Percentiles rank a stretch among this genome's conserved stretches.
phyloP scores from a whole-genome alignment of 2,888 invertebrate genomes.

The Zeuzera pyrina region DNA sequence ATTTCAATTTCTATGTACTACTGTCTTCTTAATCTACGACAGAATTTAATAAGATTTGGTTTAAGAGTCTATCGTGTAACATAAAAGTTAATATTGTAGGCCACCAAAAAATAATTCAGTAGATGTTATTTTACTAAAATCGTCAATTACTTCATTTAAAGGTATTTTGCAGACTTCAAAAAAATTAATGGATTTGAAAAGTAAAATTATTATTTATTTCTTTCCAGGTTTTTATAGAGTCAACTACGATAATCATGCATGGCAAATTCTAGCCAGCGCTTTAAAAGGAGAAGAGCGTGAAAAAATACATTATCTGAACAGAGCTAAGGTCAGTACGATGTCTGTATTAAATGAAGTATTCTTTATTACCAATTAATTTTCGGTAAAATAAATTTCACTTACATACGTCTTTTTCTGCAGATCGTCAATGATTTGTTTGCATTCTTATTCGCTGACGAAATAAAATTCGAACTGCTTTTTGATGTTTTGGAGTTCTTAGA shows the following conservation, averaged over 20 bases:
- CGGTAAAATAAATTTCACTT: too few species aligned
- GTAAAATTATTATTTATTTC: too few species aligned
- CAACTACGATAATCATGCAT: conserved; percentile 73
- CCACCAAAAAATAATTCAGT: too few species aligned
- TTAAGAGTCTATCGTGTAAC: too few species aligned
- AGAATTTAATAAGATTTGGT: too few species aligned
- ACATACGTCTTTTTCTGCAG: conserved; percentile 36
- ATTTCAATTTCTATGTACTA: too few species aligned
- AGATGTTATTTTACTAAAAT: too few species aligned
- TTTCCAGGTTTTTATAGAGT: conserved; percentile 77
- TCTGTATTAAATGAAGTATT: neutral
- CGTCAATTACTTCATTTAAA: too few species aligned
- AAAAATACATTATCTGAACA: conserved; percentile 76
- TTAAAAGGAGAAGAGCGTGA: conserved; percentile 49
- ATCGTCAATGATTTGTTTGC: conserved; percentile 85
- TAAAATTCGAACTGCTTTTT: conserved; percentile 73
- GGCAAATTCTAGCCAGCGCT: conserved; percentile 59
- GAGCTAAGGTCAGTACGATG: conserved; percentile 76
- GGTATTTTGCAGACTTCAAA: too few species aligned
- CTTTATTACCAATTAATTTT: neutral
- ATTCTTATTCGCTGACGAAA: conserved; percentile 74
- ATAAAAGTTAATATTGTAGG: too few species aligned
- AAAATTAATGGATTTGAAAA: too few species aligned
- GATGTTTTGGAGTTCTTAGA: conserved; percentile 76
- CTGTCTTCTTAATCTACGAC: too few species aligned